These are phyloP conservation scores for Amphiprion ocellaris DNA, from an alignment of 2,113 vertebrate species.

Conservation along the genomic window DNA sequence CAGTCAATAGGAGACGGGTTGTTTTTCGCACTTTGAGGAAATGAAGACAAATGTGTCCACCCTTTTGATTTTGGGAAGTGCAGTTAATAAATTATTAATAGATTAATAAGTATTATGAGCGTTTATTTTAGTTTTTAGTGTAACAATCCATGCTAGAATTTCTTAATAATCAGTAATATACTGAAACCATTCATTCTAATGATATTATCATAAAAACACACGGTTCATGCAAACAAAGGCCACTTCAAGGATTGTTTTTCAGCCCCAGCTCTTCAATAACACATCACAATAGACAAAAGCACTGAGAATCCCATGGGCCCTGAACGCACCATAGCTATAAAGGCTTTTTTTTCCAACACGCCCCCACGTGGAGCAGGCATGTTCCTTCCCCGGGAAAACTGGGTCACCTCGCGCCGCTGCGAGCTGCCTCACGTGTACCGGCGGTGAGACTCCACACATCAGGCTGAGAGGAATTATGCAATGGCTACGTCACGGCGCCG, in stretches of 20 bases:
- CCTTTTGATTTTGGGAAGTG: too few species aligned
- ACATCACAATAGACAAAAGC: background rate
- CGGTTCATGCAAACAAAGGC: too few species aligned
- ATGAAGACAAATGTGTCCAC: too few species aligned
- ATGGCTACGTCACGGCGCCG: conserved; percentile 84
- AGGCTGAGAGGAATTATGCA: conserved; percentile 85
- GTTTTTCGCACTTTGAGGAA: too few species aligned
- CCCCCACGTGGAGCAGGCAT: conserved; percentile 83
- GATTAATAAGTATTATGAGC: too few species aligned
- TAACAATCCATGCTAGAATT: too few species aligned
- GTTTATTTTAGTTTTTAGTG: too few species aligned
- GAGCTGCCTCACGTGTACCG: conserved; percentile 86
- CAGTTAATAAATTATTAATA: too few species aligned
- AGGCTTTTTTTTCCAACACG: conserved; percentile 36
- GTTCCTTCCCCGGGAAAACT: conserved; percentile 72
- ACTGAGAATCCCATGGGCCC: too few species aligned
- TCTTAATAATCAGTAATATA: too few species aligned
- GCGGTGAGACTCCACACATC: conserved; percentile 68
- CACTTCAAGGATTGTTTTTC: background rate
- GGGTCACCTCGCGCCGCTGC: conserved; percentile 67
- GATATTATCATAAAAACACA: too few species aligned
- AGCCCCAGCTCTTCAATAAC: background rate
- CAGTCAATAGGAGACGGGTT: background rate
- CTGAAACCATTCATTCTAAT: too few species aligned
- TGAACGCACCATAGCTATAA: conserved; percentile 2